Evolutionary conservation across 1,140 invertebrate genomes (phyloP), one percentile per base, ranked within the genome.

Genomic region (Oppia nitens): DNA sequence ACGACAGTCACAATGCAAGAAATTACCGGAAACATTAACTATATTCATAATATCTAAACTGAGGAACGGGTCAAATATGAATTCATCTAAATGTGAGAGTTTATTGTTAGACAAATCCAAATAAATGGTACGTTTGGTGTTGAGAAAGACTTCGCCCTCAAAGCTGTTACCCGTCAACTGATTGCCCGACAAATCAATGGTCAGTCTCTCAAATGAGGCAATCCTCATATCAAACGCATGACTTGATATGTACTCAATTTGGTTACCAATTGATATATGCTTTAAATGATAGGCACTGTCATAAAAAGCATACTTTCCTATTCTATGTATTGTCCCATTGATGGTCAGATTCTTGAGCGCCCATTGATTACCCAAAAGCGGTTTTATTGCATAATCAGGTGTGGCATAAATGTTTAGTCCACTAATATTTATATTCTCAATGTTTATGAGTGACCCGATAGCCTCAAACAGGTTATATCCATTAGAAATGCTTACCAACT

Each of bases 221-320:
- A 27, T 24, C 17, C 24, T 29, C 3, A 57, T 9, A 27, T 57
- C 56, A 29, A 57, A 57, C 21, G 56, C 56, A 45, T 57, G 56
- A 6, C 45, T 47, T 12, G 47, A 14, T 11, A 57, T 57, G 32
- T 40, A 40, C 6, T 40, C 32, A 40, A 40, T 17, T 40, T 40
- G 6, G 6, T 6, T 9, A 9, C 32, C 32, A 40, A 40, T 40
- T 9, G 32, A 9, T 40, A 40, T 40, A 40, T 40, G 6, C 17
- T 17, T 40, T 40, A 40, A 9, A 6, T 17, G 17, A 40, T 40
- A 40, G 32, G 32, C 6, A 40, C 17, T 9, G 32, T 40, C 32
- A 40, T 40, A 40, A 40, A 40, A 40, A 40, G 32, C 32, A 40
- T 40, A 40, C 6, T 40, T 40, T 40, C 32, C 32, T 40, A 40